Evolutionary conservation across 1,140 invertebrate species (phyloP).

Genomic region (Bilobella aurantiaca): DNA sequence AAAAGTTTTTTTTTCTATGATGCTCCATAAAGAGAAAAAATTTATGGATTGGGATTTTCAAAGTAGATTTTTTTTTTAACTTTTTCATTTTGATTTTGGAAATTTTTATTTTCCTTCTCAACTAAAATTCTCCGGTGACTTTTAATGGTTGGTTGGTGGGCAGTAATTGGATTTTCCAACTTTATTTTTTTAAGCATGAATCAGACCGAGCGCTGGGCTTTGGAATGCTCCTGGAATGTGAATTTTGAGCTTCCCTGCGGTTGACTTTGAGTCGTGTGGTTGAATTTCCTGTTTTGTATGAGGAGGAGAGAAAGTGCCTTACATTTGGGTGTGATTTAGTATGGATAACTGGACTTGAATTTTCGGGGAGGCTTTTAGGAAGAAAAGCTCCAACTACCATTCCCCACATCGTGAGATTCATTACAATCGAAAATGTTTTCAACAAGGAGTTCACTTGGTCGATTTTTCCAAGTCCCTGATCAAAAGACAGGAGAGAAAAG

Average conservation of each 20-base stretch:
- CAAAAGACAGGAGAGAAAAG: constrained; percentile 1
- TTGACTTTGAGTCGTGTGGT: not conserved
- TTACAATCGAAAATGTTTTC: not conserved
- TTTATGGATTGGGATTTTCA: not conserved
- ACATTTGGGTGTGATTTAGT: constrained; percentile 1
- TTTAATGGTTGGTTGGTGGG: too few species aligned
- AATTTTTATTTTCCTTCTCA: too few species aligned
- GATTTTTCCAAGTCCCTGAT: not conserved
- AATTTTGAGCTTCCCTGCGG: too few species aligned
- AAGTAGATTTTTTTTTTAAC: too few species aligned
- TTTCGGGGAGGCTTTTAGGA: not conserved
- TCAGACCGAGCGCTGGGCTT: too few species aligned
- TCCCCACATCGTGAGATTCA: not conserved
- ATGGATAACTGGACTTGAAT: constrained; percentile 4
- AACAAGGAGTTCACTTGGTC: not conserved
- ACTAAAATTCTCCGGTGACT: too few species aligned
- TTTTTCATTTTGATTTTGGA: too few species aligned
- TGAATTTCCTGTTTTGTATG: not conserved
- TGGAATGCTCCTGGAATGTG: too few species aligned
- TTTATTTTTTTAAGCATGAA: too few species aligned
- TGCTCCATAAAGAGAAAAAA: not conserved
- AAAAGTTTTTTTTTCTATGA: not conserved
- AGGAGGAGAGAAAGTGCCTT: not conserved
- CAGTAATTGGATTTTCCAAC: too few species aligned
- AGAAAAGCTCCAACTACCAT: not conserved